Percentiles rank a stretch among this genome's conserved stretches.
Conservation (phyloP, 2,797 vertebrate genomes). For the Taeniopygia guttata region DNA sequence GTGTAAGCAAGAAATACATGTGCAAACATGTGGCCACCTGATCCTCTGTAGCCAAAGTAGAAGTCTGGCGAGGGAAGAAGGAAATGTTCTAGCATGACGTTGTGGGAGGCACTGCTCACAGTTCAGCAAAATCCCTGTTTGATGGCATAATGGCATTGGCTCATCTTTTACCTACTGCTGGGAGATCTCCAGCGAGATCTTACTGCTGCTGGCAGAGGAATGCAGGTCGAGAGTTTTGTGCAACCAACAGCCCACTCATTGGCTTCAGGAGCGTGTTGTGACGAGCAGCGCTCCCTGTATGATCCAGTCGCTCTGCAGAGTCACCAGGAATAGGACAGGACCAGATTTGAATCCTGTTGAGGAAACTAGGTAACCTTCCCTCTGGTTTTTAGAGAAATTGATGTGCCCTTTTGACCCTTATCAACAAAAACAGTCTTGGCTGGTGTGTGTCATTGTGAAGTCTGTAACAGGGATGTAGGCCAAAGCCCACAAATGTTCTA, state of each 20-base stretch:
- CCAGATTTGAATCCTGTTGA: background rate
- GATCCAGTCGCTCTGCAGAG: background rate
- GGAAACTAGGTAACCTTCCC: background rate
- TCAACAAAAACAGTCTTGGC: background rate
- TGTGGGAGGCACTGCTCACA: conserved; percentile 58
- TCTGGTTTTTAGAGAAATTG: background rate
- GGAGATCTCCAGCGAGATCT: background rate
- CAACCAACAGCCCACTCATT: conserved; percentile 19
- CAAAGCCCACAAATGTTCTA: background rate
- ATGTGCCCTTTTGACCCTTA: background rate
- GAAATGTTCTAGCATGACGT: conserved; percentile 36
- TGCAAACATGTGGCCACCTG: background rate
- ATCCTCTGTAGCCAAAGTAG: conserved; percentile 8
- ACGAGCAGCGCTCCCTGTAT: background rate
- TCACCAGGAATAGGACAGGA: background rate
- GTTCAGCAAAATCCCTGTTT: conserved; percentile 50
- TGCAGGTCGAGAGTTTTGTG: conserved; percentile 31
- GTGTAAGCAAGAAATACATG: conserved; percentile 20
- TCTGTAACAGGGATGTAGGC: accelerated
- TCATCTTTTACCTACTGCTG: conserved; percentile 47
- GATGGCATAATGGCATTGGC: conserved; percentile 42
- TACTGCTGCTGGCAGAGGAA: conserved; percentile 14
- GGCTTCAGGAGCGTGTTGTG: background rate
- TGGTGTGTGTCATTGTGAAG: background rate
- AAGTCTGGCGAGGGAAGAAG: conserved; percentile 41